phyloP scores from a whole-genome alignment of 2,888 invertebrate genomes.

The Hipparchia sbordonii region DNA sequence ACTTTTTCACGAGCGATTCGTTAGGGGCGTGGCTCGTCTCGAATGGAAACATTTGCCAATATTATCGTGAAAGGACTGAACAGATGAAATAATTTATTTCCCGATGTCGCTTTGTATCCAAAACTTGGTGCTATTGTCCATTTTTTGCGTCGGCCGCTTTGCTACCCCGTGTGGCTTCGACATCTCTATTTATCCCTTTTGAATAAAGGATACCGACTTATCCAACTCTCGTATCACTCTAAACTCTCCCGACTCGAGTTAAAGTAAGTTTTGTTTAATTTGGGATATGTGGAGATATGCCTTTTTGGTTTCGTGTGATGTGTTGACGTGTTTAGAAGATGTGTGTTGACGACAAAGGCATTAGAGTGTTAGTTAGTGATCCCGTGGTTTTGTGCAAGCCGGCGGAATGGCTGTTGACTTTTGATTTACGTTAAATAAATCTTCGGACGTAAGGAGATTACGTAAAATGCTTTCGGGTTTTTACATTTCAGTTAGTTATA shows the following conservation, averaged over 20 bases:
- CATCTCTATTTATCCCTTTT: slow-evolving; percentile 77
- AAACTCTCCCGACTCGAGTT: slow-evolving; percentile 24
- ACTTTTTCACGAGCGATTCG: slow-evolving; percentile 58
- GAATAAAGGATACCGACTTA: slow-evolving; percentile 67
- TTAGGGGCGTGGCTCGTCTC: slow-evolving; percentile 77
- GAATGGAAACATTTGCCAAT: slow-evolving; percentile 83
- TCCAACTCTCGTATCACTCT: slow-evolving; percentile 11
- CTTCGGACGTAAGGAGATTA: slow-evolving; percentile 63
- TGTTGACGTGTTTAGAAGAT: slow-evolving; percentile 59
- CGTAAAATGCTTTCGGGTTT: slow-evolving; percentile 45
- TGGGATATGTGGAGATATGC: slow-evolving; percentile 15
- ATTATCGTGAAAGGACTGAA: slow-evolving; percentile 81
- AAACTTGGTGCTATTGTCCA: slow-evolving; percentile 75
- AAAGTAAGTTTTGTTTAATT: slow-evolving; percentile 11
- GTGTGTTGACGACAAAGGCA: slow-evolving; percentile 77
- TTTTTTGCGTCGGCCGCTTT: slow-evolving; percentile 76
- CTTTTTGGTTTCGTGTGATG: slow-evolving; percentile 26
- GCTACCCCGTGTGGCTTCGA: slow-evolving; percentile 70
- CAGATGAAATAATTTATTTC: slow-evolving; percentile 83
- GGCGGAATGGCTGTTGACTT: slow-evolving; percentile 58
- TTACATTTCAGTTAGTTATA: slow-evolving; percentile 27
- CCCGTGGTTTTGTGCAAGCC: slow-evolving; percentile 73
- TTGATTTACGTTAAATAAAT: slow-evolving; percentile 72
- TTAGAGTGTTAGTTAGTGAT: slow-evolving; percentile 75
- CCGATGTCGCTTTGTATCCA: slow-evolving; percentile 80